Base-by-base conservation (phyloP, 2,113 vertebrate genomes). In the Hassar affinis region DNA sequence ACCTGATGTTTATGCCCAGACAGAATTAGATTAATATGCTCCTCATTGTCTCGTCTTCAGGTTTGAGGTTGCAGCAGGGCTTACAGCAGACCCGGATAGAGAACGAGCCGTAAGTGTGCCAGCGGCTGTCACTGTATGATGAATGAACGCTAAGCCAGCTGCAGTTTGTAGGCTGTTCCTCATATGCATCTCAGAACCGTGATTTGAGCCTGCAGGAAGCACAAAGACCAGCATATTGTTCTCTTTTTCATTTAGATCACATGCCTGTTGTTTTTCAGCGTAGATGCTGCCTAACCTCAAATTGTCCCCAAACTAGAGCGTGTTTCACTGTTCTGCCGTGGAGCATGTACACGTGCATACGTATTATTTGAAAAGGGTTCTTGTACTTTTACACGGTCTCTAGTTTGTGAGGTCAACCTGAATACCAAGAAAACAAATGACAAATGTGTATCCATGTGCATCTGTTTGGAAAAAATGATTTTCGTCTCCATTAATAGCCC, bases 111-210 rank as follows among this genome's bases (percentile, higher is more conserved):
- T 20, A 79, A 20, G 57, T 79, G 78, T 45, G 78, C 78, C 57
- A 64, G 57, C n/a, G 42, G 38, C 57, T 61, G 77, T 59, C 57
- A 47, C 77, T 61, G 18, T 42, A 62, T 79, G 78, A 79, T 79
- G n/a, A 79, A 79, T 79, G 78, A 62, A 79, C 20, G 15, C 18
- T 5, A 54, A 76, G n/a, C 57, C 78, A 79, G 57, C 38, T 78
- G 78, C 78, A 79, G 78, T 30, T 64, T 27, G 54, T 59, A 15
- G 68, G 68, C 64, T 56, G 49, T 2, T 20, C 56, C 45, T 82
- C 80, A 47, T 42, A 18, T 42, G 35, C 45, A 33, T 71, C 38
- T 11, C 52, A 11, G 2, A 22, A 15, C 69, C 11, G 33, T 45
- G 22, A 42, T 57, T 2, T 1, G 51, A 56, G 57, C 22, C 57